These are phyloP conservation scores for Puma concolor DNA, from an alignment of 2,113 vertebrate genomes.

Conservation along the genomic window DNA sequence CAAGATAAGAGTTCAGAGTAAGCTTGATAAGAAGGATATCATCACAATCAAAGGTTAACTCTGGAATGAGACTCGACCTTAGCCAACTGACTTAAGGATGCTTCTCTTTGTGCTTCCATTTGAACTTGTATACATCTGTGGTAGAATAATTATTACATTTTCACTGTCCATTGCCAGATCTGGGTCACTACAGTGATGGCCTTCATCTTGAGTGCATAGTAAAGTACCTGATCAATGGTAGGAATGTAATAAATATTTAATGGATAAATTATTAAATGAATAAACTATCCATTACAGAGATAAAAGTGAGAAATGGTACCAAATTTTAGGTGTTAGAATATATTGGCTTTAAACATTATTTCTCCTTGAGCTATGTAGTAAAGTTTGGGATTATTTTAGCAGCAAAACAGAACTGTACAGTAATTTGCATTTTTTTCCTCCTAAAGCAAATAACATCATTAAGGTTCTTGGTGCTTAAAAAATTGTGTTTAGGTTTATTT, in stretches of 20 bases:
- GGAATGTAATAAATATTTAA: neutral
- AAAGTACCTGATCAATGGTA: neutral
- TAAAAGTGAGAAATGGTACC: neutral
- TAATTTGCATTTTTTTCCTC: neutral
- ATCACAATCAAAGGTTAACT: neutral
- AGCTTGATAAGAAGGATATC: neutral
- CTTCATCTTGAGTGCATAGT: neutral
- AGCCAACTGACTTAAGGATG: neutral
- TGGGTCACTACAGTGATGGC: neutral
- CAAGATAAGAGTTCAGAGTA: neutral
- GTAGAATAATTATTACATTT: neutral
- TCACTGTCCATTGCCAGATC: neutral
- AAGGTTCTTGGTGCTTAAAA: neutral
- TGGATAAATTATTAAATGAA: neutral
- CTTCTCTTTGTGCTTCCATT: neutral
- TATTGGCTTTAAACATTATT: neutral
- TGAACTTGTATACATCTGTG: neutral
- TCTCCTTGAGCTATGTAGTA: neutral
- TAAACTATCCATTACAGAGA: neutral
- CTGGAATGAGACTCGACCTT: neutral
- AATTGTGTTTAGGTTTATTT: no score
- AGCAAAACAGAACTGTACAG: neutral
- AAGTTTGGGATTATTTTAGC: neutral
- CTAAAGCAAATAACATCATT: neutral
- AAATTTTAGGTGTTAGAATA: neutral